phyloP scores from a whole-genome alignment of 2,797 vertebrate genomes.

The Sebastes aleutianus region DNA sequence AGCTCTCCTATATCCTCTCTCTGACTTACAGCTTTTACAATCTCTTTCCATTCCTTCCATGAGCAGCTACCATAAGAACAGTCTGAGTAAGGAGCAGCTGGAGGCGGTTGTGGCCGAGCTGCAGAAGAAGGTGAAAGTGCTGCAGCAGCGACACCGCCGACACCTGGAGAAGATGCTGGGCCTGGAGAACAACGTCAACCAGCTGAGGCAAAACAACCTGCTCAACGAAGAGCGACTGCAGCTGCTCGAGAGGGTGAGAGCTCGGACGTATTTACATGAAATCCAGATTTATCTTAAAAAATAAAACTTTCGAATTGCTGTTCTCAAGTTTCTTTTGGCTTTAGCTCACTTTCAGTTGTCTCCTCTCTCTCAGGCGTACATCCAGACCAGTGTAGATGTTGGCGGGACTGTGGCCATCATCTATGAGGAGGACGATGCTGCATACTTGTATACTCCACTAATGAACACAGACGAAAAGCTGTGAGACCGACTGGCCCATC shows the following conservation, averaged over 20 bases:
- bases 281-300: not conserved
- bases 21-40: not conserved
- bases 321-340: not conserved
- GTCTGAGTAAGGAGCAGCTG: conserved; percentile 79
- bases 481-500: conserved; percentile 7
- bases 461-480: conserved; percentile 28
- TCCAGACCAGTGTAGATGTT: conserved; percentile 69
- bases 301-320: not conserved
- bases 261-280: not conserved
- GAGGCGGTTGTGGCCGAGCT: conserved; percentile 71
- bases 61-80: conserved; percentile 78
- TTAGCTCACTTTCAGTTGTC: not conserved
- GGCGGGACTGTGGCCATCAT: conserved; percentile 79
- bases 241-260: conserved; percentile 74
- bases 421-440: conserved; percentile 73
- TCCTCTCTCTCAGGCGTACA: conserved; percentile 64
- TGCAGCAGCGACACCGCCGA: conserved; percentile 81
- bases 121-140: conserved; percentile 82
- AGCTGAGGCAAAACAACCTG: conserved; percentile 79
- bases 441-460: conserved; percentile 71
- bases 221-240: conserved; percentile 74
- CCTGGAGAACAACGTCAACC: conserved; percentile 81
- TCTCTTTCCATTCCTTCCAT: not conserved
- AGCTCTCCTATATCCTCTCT: not conserved
- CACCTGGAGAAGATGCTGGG: conserved; percentile 81